Evolutionary conservation across 2,888 invertebrate genomes (phyloP).

Genomic region (Drosophila vallismaia): DNA sequence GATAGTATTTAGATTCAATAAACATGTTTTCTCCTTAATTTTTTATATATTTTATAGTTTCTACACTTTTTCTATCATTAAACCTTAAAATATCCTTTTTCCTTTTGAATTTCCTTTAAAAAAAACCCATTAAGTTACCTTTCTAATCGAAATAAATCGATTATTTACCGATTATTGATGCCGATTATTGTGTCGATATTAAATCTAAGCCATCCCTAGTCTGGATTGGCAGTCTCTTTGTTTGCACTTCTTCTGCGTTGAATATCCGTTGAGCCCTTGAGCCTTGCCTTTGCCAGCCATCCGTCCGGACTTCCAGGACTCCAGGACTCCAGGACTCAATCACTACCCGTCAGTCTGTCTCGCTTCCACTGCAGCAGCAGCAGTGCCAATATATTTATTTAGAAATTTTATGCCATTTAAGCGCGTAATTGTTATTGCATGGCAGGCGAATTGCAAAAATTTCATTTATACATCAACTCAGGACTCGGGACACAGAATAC

Average conservation of each 20-base stretch:
- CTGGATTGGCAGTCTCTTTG: constrained; percentile 4
- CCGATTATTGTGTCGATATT: not conserved
- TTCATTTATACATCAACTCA: constrained; percentile 56
- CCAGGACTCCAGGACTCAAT: constrained; percentile 1
- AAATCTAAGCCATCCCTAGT: not conserved
- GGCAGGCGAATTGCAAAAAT: constrained; percentile 54
- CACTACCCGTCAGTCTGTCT: not conserved
- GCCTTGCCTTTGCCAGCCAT: constrained; percentile 15
- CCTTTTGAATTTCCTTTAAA: no score
- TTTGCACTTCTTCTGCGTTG: constrained; percentile 14
- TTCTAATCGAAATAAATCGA: not conserved
- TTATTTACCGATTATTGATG: not conserved
- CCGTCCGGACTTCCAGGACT: constrained; percentile 1
- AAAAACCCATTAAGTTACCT: no score
- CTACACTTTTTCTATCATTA: no score
- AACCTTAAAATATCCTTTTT: no score
- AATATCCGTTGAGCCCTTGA: constrained; percentile 24
- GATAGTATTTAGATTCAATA: no score
- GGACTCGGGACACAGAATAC: not conserved
- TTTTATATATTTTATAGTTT: no score
- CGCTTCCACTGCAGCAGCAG: constrained; percentile 1
- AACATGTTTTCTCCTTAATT: no score
- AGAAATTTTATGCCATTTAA: constrained; percentile 71
- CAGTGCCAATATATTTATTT: constrained; percentile 60
- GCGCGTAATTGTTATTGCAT: constrained; percentile 68